These are phyloP conservation scores for Ochotona princeps DNA, from an alignment of 2,113 vertebrate species.

Conservation along the genomic window DNA sequence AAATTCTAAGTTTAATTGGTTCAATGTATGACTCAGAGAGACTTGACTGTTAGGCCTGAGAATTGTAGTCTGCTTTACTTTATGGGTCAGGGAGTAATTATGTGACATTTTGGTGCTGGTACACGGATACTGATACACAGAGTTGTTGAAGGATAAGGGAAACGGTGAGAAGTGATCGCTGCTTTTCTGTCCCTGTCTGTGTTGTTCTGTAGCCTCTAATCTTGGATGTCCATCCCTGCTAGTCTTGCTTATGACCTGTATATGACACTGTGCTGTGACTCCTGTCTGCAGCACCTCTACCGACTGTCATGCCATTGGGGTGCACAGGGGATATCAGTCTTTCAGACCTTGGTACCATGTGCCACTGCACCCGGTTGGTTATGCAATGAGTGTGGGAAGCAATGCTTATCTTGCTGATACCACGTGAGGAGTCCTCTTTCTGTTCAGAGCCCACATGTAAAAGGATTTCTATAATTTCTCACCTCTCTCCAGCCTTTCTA, in stretches of 20 bases:
- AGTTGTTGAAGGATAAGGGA: not conserved
- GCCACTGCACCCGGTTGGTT: not conserved
- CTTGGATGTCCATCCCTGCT: not conserved
- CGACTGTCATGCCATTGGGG: not conserved
- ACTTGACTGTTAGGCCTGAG: conserved; percentile 41
- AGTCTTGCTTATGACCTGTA: not conserved
- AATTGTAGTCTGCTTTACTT: conserved; percentile 44
- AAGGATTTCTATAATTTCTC: not conserved
- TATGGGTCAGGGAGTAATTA: conserved; percentile 55
- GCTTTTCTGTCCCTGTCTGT: not conserved
- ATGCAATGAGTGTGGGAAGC: not conserved
- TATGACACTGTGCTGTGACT: not conserved
- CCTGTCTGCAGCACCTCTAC: not conserved
- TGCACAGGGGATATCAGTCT: not conserved
- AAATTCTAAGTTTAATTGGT: conserved; percentile 61
- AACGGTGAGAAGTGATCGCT: not conserved
- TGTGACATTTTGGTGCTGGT: conserved; percentile 33
- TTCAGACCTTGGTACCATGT: not conserved
- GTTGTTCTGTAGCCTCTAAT: not conserved
- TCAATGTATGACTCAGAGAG: conserved; percentile 55
- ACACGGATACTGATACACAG: not conserved
- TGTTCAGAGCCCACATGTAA: not conserved
- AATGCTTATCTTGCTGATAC: not conserved
- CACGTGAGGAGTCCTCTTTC: not conserved
- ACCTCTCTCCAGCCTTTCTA: not conserved